A percentile compares a stretch with the other conserved stretches of the same genome.
These are phyloP conservation scores for Tetragonula carbonaria DNA, from an alignment of 2,888 invertebrate species.

Conservation along the genomic window DNA sequence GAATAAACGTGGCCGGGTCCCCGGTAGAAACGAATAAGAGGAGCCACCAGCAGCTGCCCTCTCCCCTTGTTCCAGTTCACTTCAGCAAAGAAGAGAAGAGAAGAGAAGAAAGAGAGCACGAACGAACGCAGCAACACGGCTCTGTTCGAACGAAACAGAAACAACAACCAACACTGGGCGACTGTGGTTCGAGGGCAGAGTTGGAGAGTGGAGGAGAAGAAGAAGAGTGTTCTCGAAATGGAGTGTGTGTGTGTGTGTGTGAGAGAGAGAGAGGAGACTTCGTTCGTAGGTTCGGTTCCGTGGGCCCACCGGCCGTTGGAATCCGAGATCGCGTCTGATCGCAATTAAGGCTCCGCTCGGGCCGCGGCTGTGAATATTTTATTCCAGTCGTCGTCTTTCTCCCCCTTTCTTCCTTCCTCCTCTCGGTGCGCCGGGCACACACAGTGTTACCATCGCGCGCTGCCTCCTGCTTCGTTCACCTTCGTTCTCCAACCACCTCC, in stretches of 20 bases:
- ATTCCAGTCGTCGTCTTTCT: conserved; percentile 75
- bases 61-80: too few species aligned
- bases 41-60: conserved; percentile 11
- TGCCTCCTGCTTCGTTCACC: conserved; percentile 37
- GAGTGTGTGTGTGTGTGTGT: too few species aligned
- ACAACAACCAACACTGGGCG: conserved; percentile 16
- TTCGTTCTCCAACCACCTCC: conserved; percentile 9
- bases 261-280: conserved; percentile 57
- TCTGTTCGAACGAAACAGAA: conserved; percentile 25
- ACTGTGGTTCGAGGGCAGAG: too few species aligned
- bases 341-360: conserved; percentile 83
- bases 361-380: conserved; percentile 83
- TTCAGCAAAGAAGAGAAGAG: conserved; percentile 45
- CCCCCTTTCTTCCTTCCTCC: conserved; percentile 11
- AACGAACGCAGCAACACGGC: conserved; percentile 3
- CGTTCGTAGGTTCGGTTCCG: conserved; percentile 70
- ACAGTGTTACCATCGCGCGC: conserved; percentile 66
- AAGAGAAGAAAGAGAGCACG: not conserved
- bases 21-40: conserved; percentile 42
- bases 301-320: conserved; percentile 83
- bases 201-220: conserved; percentile 3
- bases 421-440: conserved; percentile 51
- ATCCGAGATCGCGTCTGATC: conserved; percentile 84
- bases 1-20: conserved; percentile 38
- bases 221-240: not conserved